A percentile compares a stretch with the other conserved stretches of the same genome.
Conservation (phyloP, 2,888 invertebrate genomes). For the Pocota personata region DNA sequence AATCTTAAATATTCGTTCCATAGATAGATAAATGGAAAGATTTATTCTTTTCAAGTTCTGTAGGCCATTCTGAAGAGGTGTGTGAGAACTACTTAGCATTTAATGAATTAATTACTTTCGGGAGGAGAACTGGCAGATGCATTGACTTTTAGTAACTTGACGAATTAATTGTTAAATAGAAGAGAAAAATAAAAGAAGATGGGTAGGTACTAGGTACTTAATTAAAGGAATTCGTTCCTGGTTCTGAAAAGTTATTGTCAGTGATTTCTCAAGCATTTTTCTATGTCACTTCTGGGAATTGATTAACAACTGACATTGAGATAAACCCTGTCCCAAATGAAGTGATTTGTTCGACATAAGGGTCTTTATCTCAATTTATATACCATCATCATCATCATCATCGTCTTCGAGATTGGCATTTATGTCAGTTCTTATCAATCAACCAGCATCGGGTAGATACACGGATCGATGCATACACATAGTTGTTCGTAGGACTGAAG, state of each 20-base stretch:
- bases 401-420: no score
- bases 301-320: background rate
- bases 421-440: background rate
- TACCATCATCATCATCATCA: background rate
- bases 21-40: background rate
- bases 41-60: background rate
- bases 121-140: background rate
- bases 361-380: background rate
- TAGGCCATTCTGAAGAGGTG: background rate
- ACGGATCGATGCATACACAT: background rate
- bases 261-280: background rate
- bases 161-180: background rate
- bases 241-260: background rate
- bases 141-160: background rate
- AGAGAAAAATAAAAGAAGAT: background rate
- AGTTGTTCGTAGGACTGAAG: background rate
- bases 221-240: background rate
- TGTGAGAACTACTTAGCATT: background rate
- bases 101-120: constrained; percentile 16
- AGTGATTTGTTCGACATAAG: background rate
- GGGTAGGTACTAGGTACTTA: no score
- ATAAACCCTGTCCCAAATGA: background rate
- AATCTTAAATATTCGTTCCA: background rate
- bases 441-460: background rate
- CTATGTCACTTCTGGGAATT: constrained; percentile 4